Evolutionary conservation across 2,888 invertebrate genomes (phyloP).

Genomic region (Drepana falcataria): DNA sequence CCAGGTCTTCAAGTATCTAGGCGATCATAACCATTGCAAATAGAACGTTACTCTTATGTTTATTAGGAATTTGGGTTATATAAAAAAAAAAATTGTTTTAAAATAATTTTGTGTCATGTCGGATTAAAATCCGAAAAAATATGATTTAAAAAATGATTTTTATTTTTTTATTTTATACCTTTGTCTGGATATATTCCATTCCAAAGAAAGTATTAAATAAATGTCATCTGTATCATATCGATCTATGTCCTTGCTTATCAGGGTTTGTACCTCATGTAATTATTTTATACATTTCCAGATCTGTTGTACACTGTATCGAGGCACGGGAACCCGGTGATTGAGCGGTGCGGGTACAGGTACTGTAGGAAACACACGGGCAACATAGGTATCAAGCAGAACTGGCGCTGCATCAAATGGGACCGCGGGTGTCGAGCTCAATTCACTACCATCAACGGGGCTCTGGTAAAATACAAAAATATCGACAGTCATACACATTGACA

Average conservation of each 20-base stretch:
- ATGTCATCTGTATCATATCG: too few relatives aligned
- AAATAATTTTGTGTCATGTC: too few relatives aligned
- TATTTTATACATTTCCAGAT: background rate
- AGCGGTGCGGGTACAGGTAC: conserved; percentile 15
- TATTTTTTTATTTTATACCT: too few relatives aligned
- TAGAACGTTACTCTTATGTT: too few relatives aligned
- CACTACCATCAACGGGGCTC: conserved; percentile 11
- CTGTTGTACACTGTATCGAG: conserved; percentile 19
- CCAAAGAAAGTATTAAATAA: too few relatives aligned
- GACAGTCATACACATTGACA: background rate
- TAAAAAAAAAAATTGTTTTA: too few relatives aligned
- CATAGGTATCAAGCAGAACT: background rate
- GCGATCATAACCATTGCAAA: too few relatives aligned
- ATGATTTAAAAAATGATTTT: too few relatives aligned
- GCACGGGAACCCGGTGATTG: conserved; percentile 42
- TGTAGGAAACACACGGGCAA: background rate
- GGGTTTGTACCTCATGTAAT: background rate
- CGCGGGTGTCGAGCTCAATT: conserved; percentile 29
- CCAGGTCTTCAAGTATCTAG: background rate
- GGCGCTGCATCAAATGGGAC: conserved; percentile 10
- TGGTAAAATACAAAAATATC: conserved; percentile 5
- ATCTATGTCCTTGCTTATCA: background rate
- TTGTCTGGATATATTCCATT: too few relatives aligned
- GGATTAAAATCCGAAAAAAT: too few relatives aligned
- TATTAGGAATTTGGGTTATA: too few relatives aligned